Conservation (phyloP, 2,888 invertebrate genomes). For the Leuctra nigra region DNA sequence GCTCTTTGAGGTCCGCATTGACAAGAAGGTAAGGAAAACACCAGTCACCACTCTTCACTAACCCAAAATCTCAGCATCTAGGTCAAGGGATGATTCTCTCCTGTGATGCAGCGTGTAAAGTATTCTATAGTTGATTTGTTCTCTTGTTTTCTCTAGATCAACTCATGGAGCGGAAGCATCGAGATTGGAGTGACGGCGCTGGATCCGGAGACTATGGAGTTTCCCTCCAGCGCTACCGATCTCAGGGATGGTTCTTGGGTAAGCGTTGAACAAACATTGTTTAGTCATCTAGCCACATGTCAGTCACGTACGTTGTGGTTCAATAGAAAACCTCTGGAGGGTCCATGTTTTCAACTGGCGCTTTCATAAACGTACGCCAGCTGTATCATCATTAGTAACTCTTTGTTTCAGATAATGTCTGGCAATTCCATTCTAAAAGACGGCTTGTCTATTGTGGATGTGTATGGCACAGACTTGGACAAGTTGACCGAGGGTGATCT, state of each 20-base stretch:
- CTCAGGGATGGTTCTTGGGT: slow-evolving; percentile 80
- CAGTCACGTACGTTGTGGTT: too few species aligned
- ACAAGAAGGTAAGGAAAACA: slow-evolving; percentile 69
- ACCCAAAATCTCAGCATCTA: background rate
- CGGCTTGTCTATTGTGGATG: slow-evolving; percentile 72
- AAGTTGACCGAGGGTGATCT: slow-evolving; percentile 74
- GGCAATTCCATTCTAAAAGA: slow-evolving; percentile 80
- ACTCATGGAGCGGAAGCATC: slow-evolving; percentile 71
- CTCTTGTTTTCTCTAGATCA: slow-evolving; percentile 49
- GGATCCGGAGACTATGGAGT: slow-evolving; percentile 58
- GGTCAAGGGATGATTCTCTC: background rate
- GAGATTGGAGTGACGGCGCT: slow-evolving; percentile 68
- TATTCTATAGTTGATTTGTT: background rate
- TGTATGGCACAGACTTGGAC: slow-evolving; percentile 80
- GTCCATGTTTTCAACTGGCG: background rate
- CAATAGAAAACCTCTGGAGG: too few species aligned
- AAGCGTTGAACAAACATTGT: too few species aligned
- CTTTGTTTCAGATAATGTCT: slow-evolving; percentile 63
- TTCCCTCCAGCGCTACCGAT: slow-evolving; percentile 71
- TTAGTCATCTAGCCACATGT: too few species aligned
- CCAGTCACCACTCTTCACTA: background rate
- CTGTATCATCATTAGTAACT: too few species aligned
- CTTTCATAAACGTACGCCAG: slow-evolving; percentile 11
- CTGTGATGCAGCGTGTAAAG: background rate
- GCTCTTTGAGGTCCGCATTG: slow-evolving; percentile 79